Conservation (phyloP, 1,140 invertebrate species). For the Hydropsyche tenuis region DNA sequence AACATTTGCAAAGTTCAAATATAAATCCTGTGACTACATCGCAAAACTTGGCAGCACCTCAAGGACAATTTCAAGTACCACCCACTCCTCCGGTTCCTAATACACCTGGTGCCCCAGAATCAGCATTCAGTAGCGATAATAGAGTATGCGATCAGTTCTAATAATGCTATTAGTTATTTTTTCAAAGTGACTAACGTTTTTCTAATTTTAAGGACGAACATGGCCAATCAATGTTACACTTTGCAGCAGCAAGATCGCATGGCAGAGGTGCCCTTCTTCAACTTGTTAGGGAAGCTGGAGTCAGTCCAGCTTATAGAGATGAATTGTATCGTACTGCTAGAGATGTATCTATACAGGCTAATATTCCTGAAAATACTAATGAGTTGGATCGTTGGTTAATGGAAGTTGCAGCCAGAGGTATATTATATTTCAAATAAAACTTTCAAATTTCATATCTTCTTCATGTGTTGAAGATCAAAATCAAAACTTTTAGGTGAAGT, state of each 20-base stretch:
- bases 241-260: conserved; percentile 80
- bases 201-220: conserved; percentile 74
- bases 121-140: conserved; percentile 67
- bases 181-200: not conserved
- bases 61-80: conserved; percentile 24
- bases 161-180: no score
- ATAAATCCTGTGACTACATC: conserved; percentile 41
- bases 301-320: conserved; percentile 81
- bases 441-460: not conserved
- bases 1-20: conserved; percentile 30
- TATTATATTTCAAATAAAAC: conserved; percentile 37
- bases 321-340: conserved; percentile 83
- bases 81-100: conserved; percentile 53
- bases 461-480: not conserved
- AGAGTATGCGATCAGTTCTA: conserved; percentile 61
- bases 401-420: conserved; percentile 77
- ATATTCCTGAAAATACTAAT: conserved; percentile 78
- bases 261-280: conserved; percentile 77
- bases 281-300: conserved; percentile 76
- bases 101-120: conserved; percentile 63
- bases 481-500: conserved; percentile 75
- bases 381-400: conserved; percentile 84
- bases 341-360: conserved; percentile 82
- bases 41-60: conserved; percentile 24
- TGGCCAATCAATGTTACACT: conserved; percentile 88